These are phyloP conservation scores for Brachypodius melanocephalos DNA, from an alignment of 2,113 vertebrate genomes.

Conservation along the genomic window DNA sequence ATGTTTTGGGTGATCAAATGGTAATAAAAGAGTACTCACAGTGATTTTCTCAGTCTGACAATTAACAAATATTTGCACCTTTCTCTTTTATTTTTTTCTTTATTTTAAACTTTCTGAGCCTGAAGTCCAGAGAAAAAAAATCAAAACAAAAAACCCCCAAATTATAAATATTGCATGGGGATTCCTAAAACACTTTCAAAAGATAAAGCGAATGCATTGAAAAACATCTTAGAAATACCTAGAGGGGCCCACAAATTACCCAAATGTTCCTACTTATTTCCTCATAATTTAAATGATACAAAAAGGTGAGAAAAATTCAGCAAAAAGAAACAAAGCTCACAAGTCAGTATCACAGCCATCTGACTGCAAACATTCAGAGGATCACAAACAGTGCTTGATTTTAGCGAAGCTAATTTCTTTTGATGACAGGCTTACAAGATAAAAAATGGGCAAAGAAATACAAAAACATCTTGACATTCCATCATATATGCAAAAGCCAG, in stretches of 20 bases:
- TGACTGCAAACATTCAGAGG: not conserved
- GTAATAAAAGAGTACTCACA: not conserved
- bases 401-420: not conserved
- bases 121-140: not conserved
- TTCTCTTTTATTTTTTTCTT: not conserved
- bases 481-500: not conserved
- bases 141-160: not conserved
- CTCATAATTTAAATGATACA: not conserved
- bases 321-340: not conserved
- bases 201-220: not conserved
- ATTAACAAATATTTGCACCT: not conserved
- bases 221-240: not conserved
- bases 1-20: not conserved
- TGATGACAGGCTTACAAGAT: not conserved
- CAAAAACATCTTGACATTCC: not conserved
- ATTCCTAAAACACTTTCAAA: not conserved
- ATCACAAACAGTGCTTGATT: not conserved
- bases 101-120: not conserved
- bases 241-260: fast-evolving
- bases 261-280: not conserved
- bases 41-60: not conserved
- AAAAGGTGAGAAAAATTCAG: not conserved
- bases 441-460: not conserved
- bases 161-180: not conserved
- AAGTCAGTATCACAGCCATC: not conserved